phyloP scores from a whole-genome alignment of 2,888 invertebrate genomes.

The Euproctis similis region DNA sequence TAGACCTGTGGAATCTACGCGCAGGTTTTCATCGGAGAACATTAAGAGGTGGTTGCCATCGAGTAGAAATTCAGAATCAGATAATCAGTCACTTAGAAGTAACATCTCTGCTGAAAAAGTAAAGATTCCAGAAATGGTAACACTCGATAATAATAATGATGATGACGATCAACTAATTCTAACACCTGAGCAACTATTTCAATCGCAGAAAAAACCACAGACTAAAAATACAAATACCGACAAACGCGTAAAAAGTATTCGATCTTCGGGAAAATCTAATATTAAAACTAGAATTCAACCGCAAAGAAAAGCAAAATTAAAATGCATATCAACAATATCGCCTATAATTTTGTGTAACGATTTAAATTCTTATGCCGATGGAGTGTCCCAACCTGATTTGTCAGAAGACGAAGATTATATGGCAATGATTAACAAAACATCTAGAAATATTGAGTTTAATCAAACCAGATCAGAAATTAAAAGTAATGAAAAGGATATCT shows the following conservation, averaged over 20 bases:
- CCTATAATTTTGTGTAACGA: conserved; percentile 39
- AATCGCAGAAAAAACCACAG: conserved; percentile 4
- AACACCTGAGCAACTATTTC: conserved; percentile 1
- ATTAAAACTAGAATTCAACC: background rate
- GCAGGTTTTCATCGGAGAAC: conserved; percentile 29
- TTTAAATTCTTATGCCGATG: conserved; percentile 11
- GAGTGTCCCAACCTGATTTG: conserved; percentile 8
- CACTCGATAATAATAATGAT: conserved; percentile 1
- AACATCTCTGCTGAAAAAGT: background rate
- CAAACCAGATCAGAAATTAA: conserved; percentile 2
- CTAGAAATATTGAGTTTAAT: background rate
- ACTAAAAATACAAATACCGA: background rate
- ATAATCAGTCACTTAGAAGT: conserved; percentile 3
- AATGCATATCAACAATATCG: conserved; percentile 35
- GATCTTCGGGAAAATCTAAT: background rate
- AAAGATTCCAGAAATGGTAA: conserved; percentile 1
- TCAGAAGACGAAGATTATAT: conserved; percentile 22
- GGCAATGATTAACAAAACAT: conserved; percentile 10
- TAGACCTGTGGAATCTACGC: conserved; percentile 26
- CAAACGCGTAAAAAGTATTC: background rate
- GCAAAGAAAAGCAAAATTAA: conserved; percentile 1
- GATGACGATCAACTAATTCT: conserved; percentile 5
- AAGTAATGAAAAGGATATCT: background rate
- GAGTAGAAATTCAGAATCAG: conserved; percentile 19
- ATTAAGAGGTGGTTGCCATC: conserved; percentile 32